Conservation (phyloP, 1,140 invertebrate genomes). For the Bombus turneri region DNA sequence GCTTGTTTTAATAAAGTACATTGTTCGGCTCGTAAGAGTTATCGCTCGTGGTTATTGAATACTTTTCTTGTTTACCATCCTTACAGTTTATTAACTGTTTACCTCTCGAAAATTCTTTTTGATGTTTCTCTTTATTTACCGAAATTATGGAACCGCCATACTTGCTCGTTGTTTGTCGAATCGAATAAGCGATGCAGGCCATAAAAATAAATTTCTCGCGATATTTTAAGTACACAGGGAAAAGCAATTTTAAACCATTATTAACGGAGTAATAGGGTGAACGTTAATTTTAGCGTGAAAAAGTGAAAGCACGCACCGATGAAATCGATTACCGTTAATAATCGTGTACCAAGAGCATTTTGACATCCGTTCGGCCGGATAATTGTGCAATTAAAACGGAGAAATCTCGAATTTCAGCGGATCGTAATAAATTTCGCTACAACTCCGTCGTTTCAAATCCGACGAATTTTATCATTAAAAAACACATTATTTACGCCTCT, state of each 20-base stretch:
- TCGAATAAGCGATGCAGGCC: neutral
- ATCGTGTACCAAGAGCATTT: neutral
- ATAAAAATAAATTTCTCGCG: neutral
- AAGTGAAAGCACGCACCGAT: slow-evolving; percentile 4
- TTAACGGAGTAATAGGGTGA: neutral
- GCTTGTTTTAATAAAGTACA: neutral
- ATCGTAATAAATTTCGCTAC: neutral
- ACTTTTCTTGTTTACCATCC: neutral
- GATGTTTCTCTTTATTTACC: neutral
- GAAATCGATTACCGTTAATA: slow-evolving; percentile 29
- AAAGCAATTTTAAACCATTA: slow-evolving; percentile 9
- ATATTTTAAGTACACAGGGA: neutral
- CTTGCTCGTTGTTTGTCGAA: neutral
- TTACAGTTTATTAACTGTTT: neutral
- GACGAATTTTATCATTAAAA: neutral
- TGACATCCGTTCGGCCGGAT: neutral
- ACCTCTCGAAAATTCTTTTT: neutral
- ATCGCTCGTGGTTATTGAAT: neutral
- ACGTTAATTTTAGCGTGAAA: slow-evolving; percentile 9
- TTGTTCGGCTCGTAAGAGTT: neutral
- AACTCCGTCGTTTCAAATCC: neutral
- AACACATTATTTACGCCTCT: neutral
- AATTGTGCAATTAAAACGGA: slow-evolving; percentile 13
- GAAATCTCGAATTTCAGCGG: neutral
- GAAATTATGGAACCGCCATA: neutral